phyloP scores from a whole-genome alignment of 1,140 invertebrate genomes.

The Paralvinella palmiformis region DNA sequence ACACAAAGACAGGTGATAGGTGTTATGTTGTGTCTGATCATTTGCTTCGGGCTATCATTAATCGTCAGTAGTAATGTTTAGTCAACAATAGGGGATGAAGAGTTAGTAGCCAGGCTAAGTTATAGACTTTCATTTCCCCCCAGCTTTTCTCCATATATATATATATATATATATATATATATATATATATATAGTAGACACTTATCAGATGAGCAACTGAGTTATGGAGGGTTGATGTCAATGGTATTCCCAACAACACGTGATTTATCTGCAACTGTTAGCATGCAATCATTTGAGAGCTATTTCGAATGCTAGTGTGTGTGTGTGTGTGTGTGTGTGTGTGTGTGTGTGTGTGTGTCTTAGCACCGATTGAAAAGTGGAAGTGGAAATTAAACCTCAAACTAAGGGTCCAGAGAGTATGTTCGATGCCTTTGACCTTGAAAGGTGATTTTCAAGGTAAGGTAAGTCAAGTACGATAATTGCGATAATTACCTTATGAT shows the following conservation, averaged over 20 bases:
- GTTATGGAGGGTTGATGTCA: not conserved
- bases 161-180: not conserved
- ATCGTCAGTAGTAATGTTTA: too few species aligned
- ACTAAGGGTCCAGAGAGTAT: not conserved
- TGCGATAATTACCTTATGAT: not conserved
- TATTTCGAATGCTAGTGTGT: not conserved
- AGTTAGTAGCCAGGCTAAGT: too few species aligned
- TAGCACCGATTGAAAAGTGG: not conserved
- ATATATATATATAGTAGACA: not conserved
- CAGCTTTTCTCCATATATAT: not conserved
- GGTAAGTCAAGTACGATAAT: not conserved
- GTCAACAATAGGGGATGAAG: too few species aligned
- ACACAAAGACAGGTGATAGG: too few species aligned
- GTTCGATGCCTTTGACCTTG: not conserved
- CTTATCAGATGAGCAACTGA: not conserved
- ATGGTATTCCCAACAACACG: not conserved
- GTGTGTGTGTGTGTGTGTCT: not conserved
- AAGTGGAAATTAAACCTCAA: not conserved
- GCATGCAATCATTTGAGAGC: not conserved
- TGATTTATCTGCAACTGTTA: not conserved
- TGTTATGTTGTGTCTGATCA: too few species aligned
- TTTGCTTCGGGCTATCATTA: too few species aligned
- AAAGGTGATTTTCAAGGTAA: not conserved
- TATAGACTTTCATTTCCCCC: too few species aligned
- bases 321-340: not conserved